These are phyloP conservation scores for Leptosomus discolor DNA, from an alignment of 2,113 vertebrate genomes.

Conservation along the genomic window DNA sequence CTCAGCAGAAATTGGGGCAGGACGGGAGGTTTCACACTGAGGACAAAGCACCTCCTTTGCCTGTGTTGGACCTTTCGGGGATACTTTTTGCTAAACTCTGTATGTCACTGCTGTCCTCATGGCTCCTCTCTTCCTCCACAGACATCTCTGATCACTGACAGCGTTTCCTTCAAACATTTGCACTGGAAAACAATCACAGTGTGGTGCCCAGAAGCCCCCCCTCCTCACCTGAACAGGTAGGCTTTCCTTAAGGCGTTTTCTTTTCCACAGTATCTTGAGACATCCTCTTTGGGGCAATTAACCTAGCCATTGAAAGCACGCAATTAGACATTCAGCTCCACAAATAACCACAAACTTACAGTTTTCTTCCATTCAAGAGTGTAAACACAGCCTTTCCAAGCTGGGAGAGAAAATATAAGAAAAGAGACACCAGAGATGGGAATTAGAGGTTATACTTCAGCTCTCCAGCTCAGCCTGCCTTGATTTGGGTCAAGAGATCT, in stretches of 20 bases:
- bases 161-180: not conserved
- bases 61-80: not conserved
- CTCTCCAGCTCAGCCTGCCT: not conserved
- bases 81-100: not conserved
- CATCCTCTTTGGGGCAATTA: constrained; percentile 79
- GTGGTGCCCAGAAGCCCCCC: not conserved
- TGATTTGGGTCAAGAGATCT: not conserved
- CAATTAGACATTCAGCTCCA: not conserved
- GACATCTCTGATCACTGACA: not conserved
- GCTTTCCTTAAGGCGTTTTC: constrained; percentile 76
- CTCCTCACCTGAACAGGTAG: constrained; percentile 88
- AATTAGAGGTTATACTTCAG: not conserved
- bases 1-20: not conserved
- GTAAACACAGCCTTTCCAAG: not conserved
- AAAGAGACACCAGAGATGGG: not conserved
- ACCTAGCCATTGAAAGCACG: constrained; percentile 71
- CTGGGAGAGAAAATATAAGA: not conserved
- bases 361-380: not conserved
- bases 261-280: constrained; percentile 80
- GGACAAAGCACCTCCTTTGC: not conserved
- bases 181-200: not conserved
- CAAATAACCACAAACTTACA: not conserved
- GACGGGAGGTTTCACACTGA: not conserved
- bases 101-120: not conserved
- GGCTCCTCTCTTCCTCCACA: not conserved